Evolutionary conservation across 1,140 invertebrate species (phyloP).

Genomic region (Venturia canescens): DNA sequence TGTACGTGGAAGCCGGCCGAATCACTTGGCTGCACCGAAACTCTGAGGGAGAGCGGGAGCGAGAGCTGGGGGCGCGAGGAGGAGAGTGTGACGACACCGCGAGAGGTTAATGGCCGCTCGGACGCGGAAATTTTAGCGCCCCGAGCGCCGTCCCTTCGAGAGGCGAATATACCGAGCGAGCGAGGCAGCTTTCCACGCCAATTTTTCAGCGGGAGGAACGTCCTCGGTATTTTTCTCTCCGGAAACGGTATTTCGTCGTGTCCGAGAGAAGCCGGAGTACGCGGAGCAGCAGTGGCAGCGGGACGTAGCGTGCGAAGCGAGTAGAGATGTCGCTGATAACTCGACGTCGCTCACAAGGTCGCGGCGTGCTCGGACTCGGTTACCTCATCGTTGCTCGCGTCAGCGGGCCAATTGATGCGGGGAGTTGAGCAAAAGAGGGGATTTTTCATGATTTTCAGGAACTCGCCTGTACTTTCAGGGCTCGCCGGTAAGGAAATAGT

Average conservation of each 20-base stretch:
- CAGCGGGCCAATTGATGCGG: too few relatives aligned
- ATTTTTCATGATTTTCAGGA: too few relatives aligned
- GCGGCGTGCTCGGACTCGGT: conserved; percentile 4
- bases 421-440: too few relatives aligned
- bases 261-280: too few relatives aligned
- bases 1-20: conserved; percentile 40
- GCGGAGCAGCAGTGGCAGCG: too few relatives aligned
- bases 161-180: not conserved
- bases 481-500: too few relatives aligned
- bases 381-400: not conserved
- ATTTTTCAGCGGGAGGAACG: too few relatives aligned
- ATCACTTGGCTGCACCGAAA: conserved; percentile 46
- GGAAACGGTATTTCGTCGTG: too few relatives aligned
- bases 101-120: conserved; percentile 48
- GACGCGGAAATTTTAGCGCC: conserved; percentile 48
- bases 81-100: conserved; percentile 35
- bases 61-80: conserved; percentile 17
- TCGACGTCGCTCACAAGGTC: conserved; percentile 25
- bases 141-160: conserved; percentile 50
- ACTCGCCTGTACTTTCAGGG: too few relatives aligned
- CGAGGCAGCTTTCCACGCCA: too few relatives aligned
- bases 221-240: too few relatives aligned
- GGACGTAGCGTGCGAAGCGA: not conserved
- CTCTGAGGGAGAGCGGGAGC: conserved; percentile 40
- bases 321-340: not conserved